These are phyloP conservation scores for Tichodroma muraria DNA, from an alignment of 2,113 vertebrate species.

Conservation along the genomic window DNA sequence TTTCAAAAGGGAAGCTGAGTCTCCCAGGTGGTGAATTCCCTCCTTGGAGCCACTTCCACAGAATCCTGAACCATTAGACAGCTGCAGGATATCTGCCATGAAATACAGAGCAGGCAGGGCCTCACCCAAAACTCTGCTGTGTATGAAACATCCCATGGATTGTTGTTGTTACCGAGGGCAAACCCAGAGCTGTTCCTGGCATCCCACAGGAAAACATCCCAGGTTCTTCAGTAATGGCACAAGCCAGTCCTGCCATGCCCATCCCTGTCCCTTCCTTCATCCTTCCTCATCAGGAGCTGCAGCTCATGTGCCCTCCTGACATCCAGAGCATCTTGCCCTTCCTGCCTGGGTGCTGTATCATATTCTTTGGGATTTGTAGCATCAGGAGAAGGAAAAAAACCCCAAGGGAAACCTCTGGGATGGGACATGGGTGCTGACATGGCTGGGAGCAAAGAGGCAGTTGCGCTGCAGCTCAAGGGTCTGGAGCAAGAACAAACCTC, in stretches of 20 bases:
- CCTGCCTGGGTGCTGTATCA: fast-evolving
- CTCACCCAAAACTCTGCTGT: background rate
- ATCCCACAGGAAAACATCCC: background rate
- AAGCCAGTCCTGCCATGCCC: background rate
- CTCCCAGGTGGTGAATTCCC: background rate
- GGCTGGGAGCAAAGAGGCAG: background rate
- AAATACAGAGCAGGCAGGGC: background rate
- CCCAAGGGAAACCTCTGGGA: background rate
- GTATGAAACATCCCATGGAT: fast-evolving
- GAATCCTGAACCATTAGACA: fast-evolving
- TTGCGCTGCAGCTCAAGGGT: fast-evolving
- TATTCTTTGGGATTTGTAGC: background rate
- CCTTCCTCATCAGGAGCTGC: background rate
- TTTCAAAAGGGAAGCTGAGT: background rate
- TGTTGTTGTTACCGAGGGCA: fast-evolving
- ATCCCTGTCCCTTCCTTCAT: background rate
- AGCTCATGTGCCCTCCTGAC: fast-evolving
- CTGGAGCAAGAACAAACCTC: background rate
- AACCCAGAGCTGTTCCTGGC: background rate
- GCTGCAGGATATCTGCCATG: background rate
- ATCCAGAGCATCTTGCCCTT: background rate
- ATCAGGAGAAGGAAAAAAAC: background rate
- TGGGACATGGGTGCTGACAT: fast-evolving
- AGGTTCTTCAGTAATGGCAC: fast-evolving
- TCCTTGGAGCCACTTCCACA: background rate